Conservation (phyloP, 1,140 invertebrate genomes). For the Bombus waltoni region DNA sequence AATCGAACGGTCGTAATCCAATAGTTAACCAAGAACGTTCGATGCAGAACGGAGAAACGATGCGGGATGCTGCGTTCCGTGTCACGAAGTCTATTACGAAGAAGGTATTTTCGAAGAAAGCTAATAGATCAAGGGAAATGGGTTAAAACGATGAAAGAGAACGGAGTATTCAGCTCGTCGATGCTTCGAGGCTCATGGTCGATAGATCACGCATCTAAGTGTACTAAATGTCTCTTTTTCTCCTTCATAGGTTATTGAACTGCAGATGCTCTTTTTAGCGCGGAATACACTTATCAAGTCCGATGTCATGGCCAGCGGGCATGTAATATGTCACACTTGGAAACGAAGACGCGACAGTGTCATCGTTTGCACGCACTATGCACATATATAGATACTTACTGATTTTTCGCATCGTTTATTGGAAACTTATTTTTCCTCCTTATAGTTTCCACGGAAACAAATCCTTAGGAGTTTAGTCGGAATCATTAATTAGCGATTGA, state of each 20-base stretch:
- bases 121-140: slow-evolving; percentile 69
- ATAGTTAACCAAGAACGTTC: not conserved
- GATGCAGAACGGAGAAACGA: slow-evolving; percentile 32
- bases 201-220: slow-evolving; percentile 72
- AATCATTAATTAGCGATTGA: not conserved
- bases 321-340: slow-evolving; percentile 22
- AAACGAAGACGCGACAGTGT: slow-evolving; percentile 6
- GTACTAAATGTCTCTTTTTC: slow-evolving; percentile 70
- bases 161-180: slow-evolving; percentile 58
- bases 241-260: slow-evolving; percentile 63
- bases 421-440: not conserved
- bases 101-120: slow-evolving; percentile 61
- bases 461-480: not conserved
- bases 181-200: slow-evolving; percentile 53
- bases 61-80: not conserved
- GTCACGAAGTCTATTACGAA: slow-evolving; percentile 47
- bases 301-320: slow-evolving; percentile 55
- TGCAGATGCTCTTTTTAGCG: slow-evolving; percentile 59
- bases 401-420: not conserved
- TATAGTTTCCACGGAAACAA: not conserved
- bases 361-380: not conserved
- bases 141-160: slow-evolving; percentile 64
- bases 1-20: no score
- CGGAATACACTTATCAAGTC: slow-evolving; percentile 61
- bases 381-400: not conserved